Conservation (phyloP, 2,797 vertebrate genomes). For the Enteromius thamalakanensis region DNA sequence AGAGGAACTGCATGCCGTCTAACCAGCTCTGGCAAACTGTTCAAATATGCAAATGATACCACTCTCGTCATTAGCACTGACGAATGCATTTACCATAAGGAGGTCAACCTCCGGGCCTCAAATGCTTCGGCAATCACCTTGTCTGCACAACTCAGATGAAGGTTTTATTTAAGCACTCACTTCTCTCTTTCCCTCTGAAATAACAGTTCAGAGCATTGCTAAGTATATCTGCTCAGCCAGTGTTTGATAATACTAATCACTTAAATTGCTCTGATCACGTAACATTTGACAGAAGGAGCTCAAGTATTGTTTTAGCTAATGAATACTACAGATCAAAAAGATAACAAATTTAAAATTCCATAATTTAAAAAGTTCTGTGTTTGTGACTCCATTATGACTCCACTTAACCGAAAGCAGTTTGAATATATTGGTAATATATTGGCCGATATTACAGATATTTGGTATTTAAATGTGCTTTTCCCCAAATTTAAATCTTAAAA, state of each 20-base stretch:
- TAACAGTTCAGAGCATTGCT: neutral
- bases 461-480: neutral
- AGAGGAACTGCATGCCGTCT: constrained; percentile 7
- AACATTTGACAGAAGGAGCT: neutral
- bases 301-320: too few species aligned
- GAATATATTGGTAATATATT: neutral
- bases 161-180: neutral
- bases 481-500: neutral
- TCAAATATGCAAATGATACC: constrained; percentile 51
- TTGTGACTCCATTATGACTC: neutral
- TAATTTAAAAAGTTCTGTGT: neutral
- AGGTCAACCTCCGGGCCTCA: constrained; percentile 9
- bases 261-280: neutral
- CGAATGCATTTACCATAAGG: constrained; percentile 29
- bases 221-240: neutral
- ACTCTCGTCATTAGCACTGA: constrained; percentile 26
- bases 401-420: neutral
- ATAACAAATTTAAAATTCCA: too few species aligned
- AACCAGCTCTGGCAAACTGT: neutral
- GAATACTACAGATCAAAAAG: neutral
- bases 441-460: neutral
- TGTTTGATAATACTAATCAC: neutral
- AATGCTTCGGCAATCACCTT: constrained; percentile 7
- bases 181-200: neutral
- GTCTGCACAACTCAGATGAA: neutral